Evolutionary conservation across 2,888 invertebrate genomes (phyloP).

Genomic region (Cataglyphis cursor): DNA sequence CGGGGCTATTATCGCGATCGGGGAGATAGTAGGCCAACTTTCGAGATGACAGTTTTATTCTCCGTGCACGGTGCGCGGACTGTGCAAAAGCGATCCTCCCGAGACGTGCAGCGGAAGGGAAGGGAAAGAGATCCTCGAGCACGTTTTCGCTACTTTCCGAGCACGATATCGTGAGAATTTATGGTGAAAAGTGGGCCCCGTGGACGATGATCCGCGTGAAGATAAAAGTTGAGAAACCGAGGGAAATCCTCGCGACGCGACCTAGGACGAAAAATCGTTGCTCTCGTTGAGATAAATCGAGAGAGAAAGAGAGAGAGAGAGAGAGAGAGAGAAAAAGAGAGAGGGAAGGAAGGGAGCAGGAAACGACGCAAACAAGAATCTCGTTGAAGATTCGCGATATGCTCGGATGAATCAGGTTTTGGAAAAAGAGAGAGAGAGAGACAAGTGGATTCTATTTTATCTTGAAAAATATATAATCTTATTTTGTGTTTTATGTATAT

Average conservation of each 20-base stretch:
- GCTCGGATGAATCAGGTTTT: neutral
- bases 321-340: neutral
- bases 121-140: conserved; percentile 59
- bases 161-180: conserved; percentile 66
- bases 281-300: conserved; percentile 28
- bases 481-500: neutral
- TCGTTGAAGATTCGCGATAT: neutral
- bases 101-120: conserved; percentile 40
- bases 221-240: conserved; percentile 63
- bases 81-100: conserved; percentile 63
- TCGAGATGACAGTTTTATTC: conserved; percentile 83
- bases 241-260: conserved; percentile 47
- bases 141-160: conserved; percentile 77
- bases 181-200: conserved; percentile 62
- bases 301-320: neutral
- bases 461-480: neutral
- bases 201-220: conserved; percentile 43
- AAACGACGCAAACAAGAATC: neutral
- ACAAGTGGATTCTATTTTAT: neutral
- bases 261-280: conserved; percentile 54
- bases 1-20: conserved; percentile 78
- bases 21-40: conserved; percentile 84
- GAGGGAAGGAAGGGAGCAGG: neutral
- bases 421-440: neutral
- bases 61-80: conserved; percentile 67